phyloP scores from a whole-genome alignment of 2,888 invertebrate species.

The Galerucella calmariensis region DNA sequence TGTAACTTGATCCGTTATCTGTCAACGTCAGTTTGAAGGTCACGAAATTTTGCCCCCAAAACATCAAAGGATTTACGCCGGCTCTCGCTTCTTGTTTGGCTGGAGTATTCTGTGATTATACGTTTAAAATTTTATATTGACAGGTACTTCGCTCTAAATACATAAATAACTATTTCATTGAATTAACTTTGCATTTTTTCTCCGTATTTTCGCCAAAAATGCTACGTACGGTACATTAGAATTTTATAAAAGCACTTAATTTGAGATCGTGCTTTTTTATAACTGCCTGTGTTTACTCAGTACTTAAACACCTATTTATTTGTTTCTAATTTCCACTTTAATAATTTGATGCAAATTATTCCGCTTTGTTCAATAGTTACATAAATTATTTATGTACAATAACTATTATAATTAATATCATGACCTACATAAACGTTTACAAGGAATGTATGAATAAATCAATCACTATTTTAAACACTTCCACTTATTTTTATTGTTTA shows the following conservation, averaged over 20 bases:
- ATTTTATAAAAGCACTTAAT: background rate
- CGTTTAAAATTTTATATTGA: too few relatives aligned
- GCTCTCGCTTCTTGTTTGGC: too few relatives aligned
- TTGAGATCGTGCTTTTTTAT: too few relatives aligned
- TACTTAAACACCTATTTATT: background rate
- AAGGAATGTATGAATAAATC: background rate
- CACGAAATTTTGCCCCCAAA: too few relatives aligned
- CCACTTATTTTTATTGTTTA: background rate
- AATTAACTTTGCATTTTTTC: background rate
- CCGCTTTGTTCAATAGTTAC: background rate
- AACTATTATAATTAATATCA: background rate
- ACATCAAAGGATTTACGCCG: too few relatives aligned
- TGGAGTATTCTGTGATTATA: too few relatives aligned
- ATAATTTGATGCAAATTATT: background rate
- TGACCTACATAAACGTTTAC: background rate
- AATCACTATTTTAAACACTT: background rate
- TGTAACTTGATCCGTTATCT: too few relatives aligned
- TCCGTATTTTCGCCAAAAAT: background rate
- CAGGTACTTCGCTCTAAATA: too few relatives aligned
- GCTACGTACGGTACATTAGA: background rate
- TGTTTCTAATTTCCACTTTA: background rate
- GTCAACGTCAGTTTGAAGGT: too few relatives aligned
- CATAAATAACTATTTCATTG: background rate
- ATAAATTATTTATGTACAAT: background rate
- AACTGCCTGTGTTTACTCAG: too few relatives aligned